Conservation (phyloP, 2,797 vertebrate genomes). For the Lithobates pipiens region DNA sequence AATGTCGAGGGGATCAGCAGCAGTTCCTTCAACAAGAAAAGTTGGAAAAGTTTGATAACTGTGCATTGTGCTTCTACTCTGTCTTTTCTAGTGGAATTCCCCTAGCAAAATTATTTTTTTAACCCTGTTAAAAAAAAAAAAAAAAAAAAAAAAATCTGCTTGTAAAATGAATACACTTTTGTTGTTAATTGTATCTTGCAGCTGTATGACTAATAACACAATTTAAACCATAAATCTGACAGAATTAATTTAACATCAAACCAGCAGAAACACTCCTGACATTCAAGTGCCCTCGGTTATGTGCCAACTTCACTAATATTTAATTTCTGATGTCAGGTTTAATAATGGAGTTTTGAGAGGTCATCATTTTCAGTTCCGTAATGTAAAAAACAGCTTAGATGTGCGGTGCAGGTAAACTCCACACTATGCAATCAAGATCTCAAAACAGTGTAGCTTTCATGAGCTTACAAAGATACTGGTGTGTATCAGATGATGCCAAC, state of each 20-base stretch:
- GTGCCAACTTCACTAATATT: not conserved
- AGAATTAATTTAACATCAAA: not conserved
- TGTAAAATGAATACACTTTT: not conserved
- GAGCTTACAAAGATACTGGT: slow-evolving; percentile 12
- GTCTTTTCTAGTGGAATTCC: not conserved
- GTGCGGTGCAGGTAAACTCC: slow-evolving; percentile 3
- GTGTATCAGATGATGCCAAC: slow-evolving; percentile 47
- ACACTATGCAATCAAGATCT: slow-evolving; percentile 23
- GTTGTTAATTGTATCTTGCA: not conserved
- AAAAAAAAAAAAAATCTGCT: not conserved
- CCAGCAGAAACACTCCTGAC: not conserved
- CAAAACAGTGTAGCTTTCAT: slow-evolving; percentile 38
- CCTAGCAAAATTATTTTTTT: not conserved
- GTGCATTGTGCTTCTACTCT: no score
- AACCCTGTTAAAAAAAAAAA: not conserved
- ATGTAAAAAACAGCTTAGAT: not conserved
- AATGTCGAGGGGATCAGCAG: no score
- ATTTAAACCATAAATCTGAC: not conserved
- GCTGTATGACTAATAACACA: not conserved
- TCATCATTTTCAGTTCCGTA: not conserved
- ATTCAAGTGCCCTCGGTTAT: not conserved
- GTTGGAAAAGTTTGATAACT: no score
- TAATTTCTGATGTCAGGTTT: not conserved
- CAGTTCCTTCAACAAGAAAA: no score
- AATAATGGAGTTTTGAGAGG: not conserved